Evolutionary conservation across 2,797 vertebrate species (phyloP).

Genomic region (Heteromormyrus szaboi): DNA sequence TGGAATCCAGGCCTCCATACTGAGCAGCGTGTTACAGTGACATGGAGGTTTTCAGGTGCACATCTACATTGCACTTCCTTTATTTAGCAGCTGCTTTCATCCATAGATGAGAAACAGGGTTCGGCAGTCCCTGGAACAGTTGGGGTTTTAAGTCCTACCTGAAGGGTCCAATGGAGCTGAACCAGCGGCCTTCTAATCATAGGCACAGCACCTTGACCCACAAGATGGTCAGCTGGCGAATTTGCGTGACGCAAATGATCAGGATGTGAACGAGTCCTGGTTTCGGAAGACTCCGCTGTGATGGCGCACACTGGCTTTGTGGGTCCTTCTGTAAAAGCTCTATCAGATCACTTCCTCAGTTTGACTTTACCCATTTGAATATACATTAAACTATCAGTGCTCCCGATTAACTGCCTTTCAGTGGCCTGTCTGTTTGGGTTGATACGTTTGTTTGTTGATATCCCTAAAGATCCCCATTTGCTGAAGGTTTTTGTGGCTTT

Average conservation of each 20-base stretch:
- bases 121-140: background rate
- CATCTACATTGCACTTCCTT: background rate
- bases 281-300: background rate
- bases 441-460: conserved; percentile 24
- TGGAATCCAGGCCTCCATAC: background rate
- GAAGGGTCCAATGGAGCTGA: background rate
- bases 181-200: background rate
- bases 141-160: background rate
- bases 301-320: background rate
- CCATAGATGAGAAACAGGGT: background rate
- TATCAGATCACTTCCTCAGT: background rate
- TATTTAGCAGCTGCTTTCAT: background rate
- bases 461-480: conserved; percentile 10
- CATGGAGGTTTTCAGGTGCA: background rate
- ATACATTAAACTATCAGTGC: too few relatives aligned
- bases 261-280: background rate
- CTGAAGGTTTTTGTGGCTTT: conserved; percentile 18
- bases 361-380: background rate
- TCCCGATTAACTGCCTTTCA: background rate
- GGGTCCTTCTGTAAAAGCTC: background rate
- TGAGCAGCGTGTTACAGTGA: background rate
- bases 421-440: background rate
- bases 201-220: background rate
- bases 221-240: background rate
- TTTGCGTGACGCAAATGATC: background rate